Evolutionary conservation across 2,113 vertebrate genomes (phyloP).

Genomic region (Sterrhoptilus dennistouni): DNA sequence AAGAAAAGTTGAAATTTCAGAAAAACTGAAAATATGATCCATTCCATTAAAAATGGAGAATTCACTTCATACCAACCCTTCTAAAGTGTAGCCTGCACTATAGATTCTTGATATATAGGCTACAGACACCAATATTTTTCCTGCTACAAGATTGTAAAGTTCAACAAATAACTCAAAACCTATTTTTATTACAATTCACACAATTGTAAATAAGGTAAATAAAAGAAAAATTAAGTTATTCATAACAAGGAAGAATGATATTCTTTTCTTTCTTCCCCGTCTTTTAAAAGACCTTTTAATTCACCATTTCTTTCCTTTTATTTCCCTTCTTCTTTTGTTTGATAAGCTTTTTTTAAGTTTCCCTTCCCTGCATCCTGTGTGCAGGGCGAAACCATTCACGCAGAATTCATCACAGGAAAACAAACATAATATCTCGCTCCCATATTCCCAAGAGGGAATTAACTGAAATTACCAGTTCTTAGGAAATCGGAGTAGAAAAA

Average conservation of each 20-base stretch:
- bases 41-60: neutral
- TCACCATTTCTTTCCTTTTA: neutral
- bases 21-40: neutral
- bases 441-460: conserved; percentile 15
- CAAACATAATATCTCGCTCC: conserved; percentile 13
- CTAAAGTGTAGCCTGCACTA: neutral
- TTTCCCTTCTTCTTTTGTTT: neutral
- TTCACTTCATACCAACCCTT: neutral
- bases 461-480: conserved; percentile 46
- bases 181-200: neutral
- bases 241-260: neutral
- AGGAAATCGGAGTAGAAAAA: neutral
- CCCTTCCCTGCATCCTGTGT: neutral
- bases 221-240: neutral
- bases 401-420: conserved; percentile 45
- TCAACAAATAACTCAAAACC: neutral
- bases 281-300: neutral
- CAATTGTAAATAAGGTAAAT: neutral
- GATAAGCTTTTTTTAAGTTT: neutral
- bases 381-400: neutral
- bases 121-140: neutral
- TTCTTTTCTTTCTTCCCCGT: neutral
- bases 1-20: neutral
- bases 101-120: neutral
- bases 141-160: neutral